Base-by-base conservation (phyloP, 2,888 invertebrate genomes). In the Willowsia nigromaculata region DNA sequence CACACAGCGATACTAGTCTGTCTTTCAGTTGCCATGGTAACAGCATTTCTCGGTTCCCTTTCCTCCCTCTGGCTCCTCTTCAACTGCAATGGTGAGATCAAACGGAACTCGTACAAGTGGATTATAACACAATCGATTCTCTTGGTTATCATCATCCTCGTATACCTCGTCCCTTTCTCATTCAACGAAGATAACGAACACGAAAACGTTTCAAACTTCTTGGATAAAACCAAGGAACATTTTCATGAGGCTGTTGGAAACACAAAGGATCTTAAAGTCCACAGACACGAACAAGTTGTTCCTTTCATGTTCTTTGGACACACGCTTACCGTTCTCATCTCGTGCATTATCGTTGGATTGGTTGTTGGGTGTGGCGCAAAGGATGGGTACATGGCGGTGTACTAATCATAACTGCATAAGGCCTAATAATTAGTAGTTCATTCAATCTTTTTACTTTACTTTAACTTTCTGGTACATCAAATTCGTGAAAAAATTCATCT, bases 161-260 rank as follows among this genome's bases (percentile, higher is more conserved):
- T n/a, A 6, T 76, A n/a, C 50, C n/a, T 76, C 11, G 15, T 76
- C 22, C 74, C 74, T 25, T 76, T 50, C n/a, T n/a, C 74, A 25
- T 13, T 76, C 11, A n/a, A 76, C 47, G 30, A 47, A 5, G 9
- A 47, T 1, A 50, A 27, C 6, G 47, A 27, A 15, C 15, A 27
- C 13, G 40, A n/a, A 15, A 4, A 33, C 5, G 1, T 18, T 1
- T 40, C 68, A 5, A 18, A 68, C 2, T 68, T 68, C 15, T 1
- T 5, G 1, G 22, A 68, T 15, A 37, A 68, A 11, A 37, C 37
- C 37, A 9, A 9, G 0, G 13, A n/a, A 3, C n/a, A 68, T 18
- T 68, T 68, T 4, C 5, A 13, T 3, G 25, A 25, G 1, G 27
- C 11, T 3, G 11, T 2, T 25, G 13, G 15, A 5, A 30, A 62